Percentiles rank a stretch among this genome's conserved stretches.
phyloP scores from a whole-genome alignment of 2,113 vertebrate species.

The Hypocryptadius cinnamomeus region DNA sequence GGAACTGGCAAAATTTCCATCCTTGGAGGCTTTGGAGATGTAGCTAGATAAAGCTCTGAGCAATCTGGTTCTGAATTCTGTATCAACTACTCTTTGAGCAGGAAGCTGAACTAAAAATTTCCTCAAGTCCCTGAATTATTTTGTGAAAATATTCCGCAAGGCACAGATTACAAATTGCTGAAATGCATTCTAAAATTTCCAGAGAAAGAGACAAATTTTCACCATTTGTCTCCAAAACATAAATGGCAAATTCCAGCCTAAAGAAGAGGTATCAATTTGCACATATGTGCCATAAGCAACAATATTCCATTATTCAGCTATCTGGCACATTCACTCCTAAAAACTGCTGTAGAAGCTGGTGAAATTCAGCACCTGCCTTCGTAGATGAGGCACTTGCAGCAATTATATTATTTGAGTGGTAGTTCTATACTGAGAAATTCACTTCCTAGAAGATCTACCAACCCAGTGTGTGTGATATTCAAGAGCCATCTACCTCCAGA shows the following conservation, averaged over 20 bases:
- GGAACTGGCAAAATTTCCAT: neutral
- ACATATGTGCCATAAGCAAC: neutral
- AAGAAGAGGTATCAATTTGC: neutral
- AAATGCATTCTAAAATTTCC: neutral
- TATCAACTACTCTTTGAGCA: neutral
- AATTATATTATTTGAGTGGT: neutral
- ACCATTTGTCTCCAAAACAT: neutral
- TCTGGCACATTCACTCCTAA: neutral
- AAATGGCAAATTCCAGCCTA: neutral
- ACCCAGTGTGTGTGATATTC: neutral
- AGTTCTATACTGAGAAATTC: neutral
- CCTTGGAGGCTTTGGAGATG: neutral
- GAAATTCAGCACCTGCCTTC: neutral
- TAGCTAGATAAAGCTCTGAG: neutral
- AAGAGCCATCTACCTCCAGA: neutral
- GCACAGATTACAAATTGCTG: neutral
- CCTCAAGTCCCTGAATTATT: neutral
- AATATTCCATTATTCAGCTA: neutral
- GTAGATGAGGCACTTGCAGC: neutral
- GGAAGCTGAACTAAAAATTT: neutral
- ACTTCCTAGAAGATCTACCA: neutral
- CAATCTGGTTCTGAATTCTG: neutral
- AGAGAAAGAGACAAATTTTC: neutral
- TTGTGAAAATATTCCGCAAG: neutral
- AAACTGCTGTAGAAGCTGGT: neutral